Percentiles rank a stretch among this genome's conserved stretches.
These are phyloP conservation scores for Drosophila simulans DNA, from an alignment of 1,140 invertebrate species.

Conservation along the genomic window DNA sequence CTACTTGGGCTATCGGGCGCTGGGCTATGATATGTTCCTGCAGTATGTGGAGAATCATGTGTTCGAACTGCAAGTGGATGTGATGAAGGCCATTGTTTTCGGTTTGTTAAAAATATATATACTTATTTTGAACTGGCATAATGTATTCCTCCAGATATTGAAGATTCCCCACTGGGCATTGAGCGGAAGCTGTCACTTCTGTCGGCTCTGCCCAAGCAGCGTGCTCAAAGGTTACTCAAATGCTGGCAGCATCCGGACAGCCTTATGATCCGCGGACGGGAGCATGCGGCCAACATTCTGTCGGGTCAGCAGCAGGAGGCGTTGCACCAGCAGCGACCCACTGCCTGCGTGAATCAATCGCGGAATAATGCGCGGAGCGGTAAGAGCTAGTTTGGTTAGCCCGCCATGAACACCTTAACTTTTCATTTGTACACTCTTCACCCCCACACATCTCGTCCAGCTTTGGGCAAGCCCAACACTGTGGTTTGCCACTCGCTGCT, in stretches of 20 bases:
- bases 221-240: constrained; percentile 90
- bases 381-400: constrained; percentile 17
- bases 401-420: background rate
- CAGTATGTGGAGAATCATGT: constrained; percentile 92
- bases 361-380: constrained; percentile 60
- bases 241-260: constrained; percentile 92
- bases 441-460: constrained; percentile 25
- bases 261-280: constrained; percentile 90
- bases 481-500: constrained; percentile 64
- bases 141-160: constrained; percentile 86
- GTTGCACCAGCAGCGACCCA: constrained; percentile 57
- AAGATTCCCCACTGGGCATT: constrained; percentile 88
- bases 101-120: constrained; percentile 85
- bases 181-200: constrained; percentile 90
- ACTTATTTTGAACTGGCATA: constrained; percentile 74
- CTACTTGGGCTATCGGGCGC: constrained; percentile 91
- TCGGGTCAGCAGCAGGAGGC: constrained; percentile 87
- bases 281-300: constrained; percentile 91
- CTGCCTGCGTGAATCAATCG: constrained; percentile 39
- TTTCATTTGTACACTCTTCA: constrained; percentile 25
- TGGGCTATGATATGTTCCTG: constrained; percentile 90
- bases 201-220: constrained; percentile 89
- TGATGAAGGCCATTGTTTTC: constrained; percentile 92
- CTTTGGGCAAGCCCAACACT: constrained; percentile 63
- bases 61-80: constrained; percentile 93